Evolutionary conservation across 1,140 invertebrate genomes (phyloP).

Genomic region (Coboldia fuscipes): DNA sequence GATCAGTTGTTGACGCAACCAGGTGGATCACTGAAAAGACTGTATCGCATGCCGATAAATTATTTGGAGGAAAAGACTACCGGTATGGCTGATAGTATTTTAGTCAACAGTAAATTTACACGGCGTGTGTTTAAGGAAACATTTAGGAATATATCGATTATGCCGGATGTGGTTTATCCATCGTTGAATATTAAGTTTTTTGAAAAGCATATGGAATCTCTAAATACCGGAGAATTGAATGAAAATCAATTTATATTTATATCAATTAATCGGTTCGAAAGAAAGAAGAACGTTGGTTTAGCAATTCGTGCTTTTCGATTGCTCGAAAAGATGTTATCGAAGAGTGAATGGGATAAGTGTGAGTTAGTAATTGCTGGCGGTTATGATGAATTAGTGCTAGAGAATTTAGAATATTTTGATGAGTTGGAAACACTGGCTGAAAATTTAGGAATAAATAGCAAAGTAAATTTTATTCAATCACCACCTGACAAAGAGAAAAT

Average conservation of each 20-base stretch:
- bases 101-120: conserved; percentile 93
- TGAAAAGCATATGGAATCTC: no score
- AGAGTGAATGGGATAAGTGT: conserved; percentile 34
- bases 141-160: conserved; percentile 43
- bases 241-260: conserved; percentile 45
- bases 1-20: conserved; percentile 67
- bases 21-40: conserved; percentile 41
- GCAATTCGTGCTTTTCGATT: conserved; percentile 61
- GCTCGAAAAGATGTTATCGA: conserved; percentile 28
- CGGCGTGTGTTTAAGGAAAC: conserved; percentile 63
- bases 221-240: conserved; percentile 11
- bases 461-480: conserved; percentile 36
- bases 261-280: conserved; percentile 93
- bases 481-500: conserved; percentile 70
- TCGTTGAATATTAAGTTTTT: conserved; percentile 70
- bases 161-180: conserved; percentile 79
- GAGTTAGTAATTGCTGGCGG: conserved; percentile 92
- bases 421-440: conserved; percentile 33
- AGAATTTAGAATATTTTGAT: conserved; percentile 75
- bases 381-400: conserved; percentile 72
- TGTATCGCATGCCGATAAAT: conserved; percentile 81
- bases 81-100: conserved; percentile 57
- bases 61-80: conserved; percentile 83
- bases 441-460: not conserved
- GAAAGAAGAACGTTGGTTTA: conserved; percentile 83